A percentile compares a stretch with the other conserved stretches of the same genome.
phyloP scores from a whole-genome alignment of 2,888 invertebrate species.

The Prenolepis imparis region DNA sequence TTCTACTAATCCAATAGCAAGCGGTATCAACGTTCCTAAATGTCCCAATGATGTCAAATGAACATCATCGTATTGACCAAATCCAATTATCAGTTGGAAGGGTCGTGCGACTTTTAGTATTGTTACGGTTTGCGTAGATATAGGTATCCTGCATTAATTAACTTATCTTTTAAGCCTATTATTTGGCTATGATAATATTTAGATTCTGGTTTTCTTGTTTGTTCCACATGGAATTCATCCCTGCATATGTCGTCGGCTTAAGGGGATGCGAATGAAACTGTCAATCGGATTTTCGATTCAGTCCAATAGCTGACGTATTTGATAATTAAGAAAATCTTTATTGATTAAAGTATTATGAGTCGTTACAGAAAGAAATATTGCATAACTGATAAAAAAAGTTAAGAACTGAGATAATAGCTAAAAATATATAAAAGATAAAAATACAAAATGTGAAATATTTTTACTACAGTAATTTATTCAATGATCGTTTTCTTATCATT shows the following conservation, averaged over 20 bases:
- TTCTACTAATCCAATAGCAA: conserved; percentile 79
- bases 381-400: not conserved
- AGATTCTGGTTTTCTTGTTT: conserved; percentile 76
- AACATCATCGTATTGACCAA: conserved; percentile 82
- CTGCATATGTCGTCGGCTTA: conserved; percentile 75
- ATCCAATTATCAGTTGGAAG: conserved; percentile 82
- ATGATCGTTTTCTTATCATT: not conserved
- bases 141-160: conserved; percentile 61
- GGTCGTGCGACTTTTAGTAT: conserved; percentile 71
- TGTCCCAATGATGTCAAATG: conserved; percentile 85
- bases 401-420: not conserved
- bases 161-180: conserved; percentile 81
- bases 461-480: not conserved
- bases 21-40: conserved; percentile 77
- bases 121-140: conserved; percentile 69
- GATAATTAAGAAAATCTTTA: not conserved
- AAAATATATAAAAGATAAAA: not conserved
- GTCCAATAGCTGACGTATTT: not conserved
- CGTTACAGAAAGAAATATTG: not conserved
- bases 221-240: conserved; percentile 54
- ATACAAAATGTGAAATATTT: not conserved
- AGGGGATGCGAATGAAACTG: conserved; percentile 66
- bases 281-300: conserved; percentile 54
- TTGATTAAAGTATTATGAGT: not conserved
- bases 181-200: conserved; percentile 83